Evolutionary conservation across 1,140 invertebrate species (phyloP), one percentile per base, ranked within the genome.

Genomic region (Globodera rostochiensis): DNA sequence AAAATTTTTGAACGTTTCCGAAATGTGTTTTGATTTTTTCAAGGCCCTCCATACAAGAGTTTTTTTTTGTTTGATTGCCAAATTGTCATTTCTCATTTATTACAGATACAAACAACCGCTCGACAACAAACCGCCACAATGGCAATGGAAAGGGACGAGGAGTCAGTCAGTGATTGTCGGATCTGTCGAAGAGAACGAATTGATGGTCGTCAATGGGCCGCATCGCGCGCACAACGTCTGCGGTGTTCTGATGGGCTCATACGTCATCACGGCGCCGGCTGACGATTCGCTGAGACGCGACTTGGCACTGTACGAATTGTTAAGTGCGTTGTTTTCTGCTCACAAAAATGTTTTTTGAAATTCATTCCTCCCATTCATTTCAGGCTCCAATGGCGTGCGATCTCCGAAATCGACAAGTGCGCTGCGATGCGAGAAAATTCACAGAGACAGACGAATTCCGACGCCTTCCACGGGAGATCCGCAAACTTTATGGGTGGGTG

Each of bases 321-420:
- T 74, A 80, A 78, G 80, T 80, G 47, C 74, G 79, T 80, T n/a
- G 6, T 71, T 47, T 36, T 8, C 47, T 53, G 64, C 19, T 69
- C 36, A 36, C 19, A 15, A 76, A 66, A 25, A 7, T 78, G 50
- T 1, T 80, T 73, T 25, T 57, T 25, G 15, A 80, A 9, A n/a
- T 46, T 9, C 25, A 19, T 50, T 57, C 25, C 25, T 25, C 73
- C 74, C 74, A 64, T 67, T 73, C 36, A 36, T 36, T 75, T 50
- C 50, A 80, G 80, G 25, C 76, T 80, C 36, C 80, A 74, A 5
- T 80, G 80, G 80, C 80, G 80, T 80, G 49, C 80, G 50, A n/a
- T 46, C 6, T 64, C 57, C 9, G 21, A 57, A 50, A 46, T 76
- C 53, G 50, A 57, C 15, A 66, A 49, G 15, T 49, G 57, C 19